Evolutionary conservation across 2,888 invertebrate species (phyloP).

Genomic region (Xylocampa areola): DNA sequence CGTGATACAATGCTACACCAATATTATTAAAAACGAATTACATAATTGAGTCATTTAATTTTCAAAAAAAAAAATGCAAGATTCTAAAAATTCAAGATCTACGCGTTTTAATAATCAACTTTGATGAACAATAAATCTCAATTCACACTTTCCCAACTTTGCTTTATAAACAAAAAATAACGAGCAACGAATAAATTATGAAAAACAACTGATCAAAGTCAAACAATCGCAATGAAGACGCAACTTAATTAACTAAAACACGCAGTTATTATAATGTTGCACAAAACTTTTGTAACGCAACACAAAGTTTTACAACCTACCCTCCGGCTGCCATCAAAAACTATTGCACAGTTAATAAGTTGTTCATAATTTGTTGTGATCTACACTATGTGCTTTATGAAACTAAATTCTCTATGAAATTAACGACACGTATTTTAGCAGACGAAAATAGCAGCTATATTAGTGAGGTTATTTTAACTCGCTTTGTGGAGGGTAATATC

Average conservation of each 20-base stretch:
- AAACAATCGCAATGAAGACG: conserved; percentile 8
- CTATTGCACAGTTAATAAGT: conserved; percentile 54
- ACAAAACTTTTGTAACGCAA: conserved; percentile 29
- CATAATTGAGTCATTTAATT: too few species aligned
- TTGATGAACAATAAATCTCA: too few species aligned
- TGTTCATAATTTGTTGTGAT: conserved; percentile 54
- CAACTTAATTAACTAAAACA: conserved; percentile 20
- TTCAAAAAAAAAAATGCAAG: too few species aligned
- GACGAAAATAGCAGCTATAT: conserved; percentile 41
- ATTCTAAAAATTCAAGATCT: too few species aligned
- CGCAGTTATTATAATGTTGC: conserved; percentile 26
- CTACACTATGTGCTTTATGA: conserved; percentile 20
- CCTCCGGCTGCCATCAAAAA: conserved; percentile 49
- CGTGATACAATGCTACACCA: too few species aligned
- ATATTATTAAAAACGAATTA: too few species aligned
- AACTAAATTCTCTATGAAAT: conserved; percentile 45
- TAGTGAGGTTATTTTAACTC: conserved; percentile 40
- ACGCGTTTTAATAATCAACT: too few species aligned
- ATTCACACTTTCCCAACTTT: too few species aligned
- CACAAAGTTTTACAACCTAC: conserved; percentile 25
- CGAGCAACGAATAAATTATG: background rate
- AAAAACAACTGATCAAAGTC: conserved; percentile 4
- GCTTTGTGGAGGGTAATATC: conserved; percentile 34
- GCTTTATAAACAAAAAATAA: background rate
- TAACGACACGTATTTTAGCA: conserved; percentile 43